These are phyloP conservation scores for Tipula confusa DNA, from an alignment of 2,888 invertebrate genomes.

Conservation along the genomic window DNA sequence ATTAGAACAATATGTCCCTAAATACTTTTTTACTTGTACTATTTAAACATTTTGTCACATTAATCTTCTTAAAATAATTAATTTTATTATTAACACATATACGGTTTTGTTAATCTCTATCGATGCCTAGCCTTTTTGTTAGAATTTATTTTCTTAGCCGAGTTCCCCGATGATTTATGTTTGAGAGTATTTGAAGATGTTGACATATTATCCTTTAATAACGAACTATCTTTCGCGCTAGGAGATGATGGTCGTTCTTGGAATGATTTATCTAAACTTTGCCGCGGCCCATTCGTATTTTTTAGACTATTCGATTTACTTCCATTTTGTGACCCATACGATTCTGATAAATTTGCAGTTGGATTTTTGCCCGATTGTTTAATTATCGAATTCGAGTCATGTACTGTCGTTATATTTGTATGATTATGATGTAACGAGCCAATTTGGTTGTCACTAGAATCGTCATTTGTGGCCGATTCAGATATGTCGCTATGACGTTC, in stretches of 20 bases:
- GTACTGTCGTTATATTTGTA: conserved; percentile 45
- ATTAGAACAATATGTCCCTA: too few relatives aligned
- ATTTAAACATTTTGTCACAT: too few relatives aligned
- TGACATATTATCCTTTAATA: conserved; percentile 38
- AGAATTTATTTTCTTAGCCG: conserved; percentile 64
- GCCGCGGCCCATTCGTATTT: conserved; percentile 35
- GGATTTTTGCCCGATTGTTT: conserved; percentile 31
- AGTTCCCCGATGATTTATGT: conserved; percentile 52
- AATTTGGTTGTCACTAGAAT: conserved; percentile 66
- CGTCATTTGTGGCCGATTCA: conserved; percentile 77
- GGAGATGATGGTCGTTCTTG: conserved; percentile 40
- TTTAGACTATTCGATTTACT: conserved; percentile 27
- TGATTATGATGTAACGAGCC: conserved; percentile 51
- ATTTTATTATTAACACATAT: too few relatives aligned
- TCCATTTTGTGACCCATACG: neutral
- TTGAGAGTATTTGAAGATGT: conserved; percentile 48
- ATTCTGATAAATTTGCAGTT: neutral
- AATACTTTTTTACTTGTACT: too few relatives aligned
- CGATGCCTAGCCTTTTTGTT: conserved; percentile 80
- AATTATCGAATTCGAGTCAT: conserved; percentile 38
- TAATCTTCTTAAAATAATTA: too few relatives aligned
- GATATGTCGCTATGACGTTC: conserved; percentile 79
- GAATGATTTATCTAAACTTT: conserved; percentile 20
- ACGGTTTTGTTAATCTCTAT: conserved; percentile 51
- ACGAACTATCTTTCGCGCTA: conserved; percentile 39